These are phyloP conservation scores for Aporrectodea caliginosa DNA, from an alignment of 1,140 invertebrate species.

Conservation along the genomic window DNA sequence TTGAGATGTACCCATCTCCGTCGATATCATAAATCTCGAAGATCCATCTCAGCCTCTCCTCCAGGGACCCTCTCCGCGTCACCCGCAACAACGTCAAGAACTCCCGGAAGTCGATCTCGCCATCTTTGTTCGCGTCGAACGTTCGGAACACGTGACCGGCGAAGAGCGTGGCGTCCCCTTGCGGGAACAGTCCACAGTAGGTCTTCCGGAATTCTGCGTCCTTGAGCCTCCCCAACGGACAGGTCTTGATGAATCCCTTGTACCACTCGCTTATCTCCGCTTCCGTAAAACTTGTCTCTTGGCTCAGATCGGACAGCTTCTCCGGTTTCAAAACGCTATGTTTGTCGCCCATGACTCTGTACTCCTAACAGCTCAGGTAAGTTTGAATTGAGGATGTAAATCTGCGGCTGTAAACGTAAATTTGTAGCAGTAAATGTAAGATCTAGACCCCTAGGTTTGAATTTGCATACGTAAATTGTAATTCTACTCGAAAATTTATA, in stretches of 20 bases:
- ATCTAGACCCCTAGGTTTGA: too few relatives aligned
- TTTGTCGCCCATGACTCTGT: background rate
- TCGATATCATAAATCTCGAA: constrained; percentile 97
- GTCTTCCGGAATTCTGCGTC: constrained; percentile 94
- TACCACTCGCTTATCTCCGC: constrained; percentile 17
- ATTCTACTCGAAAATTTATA: too few relatives aligned
- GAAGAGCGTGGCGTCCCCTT: constrained; percentile 43
- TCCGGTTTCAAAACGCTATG: background rate
- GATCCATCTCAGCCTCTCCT: constrained; percentile 98
- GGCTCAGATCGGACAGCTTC: background rate
- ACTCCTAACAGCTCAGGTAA: too few relatives aligned
- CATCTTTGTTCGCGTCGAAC: background rate
- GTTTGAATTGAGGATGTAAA: too few relatives aligned
- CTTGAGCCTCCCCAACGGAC: constrained; percentile 64
- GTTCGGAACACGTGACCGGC: constrained; percentile 4
- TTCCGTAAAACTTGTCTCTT: constrained; percentile 8
- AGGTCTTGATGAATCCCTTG: constrained; percentile 2
- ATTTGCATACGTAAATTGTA: too few relatives aligned
- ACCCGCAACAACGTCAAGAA: background rate
- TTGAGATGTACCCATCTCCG: constrained; percentile 95
- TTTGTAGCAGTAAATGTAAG: too few relatives aligned
- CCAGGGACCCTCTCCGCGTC: constrained; percentile 83
- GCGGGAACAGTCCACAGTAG: constrained; percentile 90
- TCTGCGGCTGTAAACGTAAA: too few relatives aligned
- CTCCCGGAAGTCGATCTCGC: constrained; percentile 44